Evolutionary conservation across 2,888 invertebrate genomes (phyloP), one percentile per base, ranked within the genome.

Genomic region (Synanthedon vespiformis): DNA sequence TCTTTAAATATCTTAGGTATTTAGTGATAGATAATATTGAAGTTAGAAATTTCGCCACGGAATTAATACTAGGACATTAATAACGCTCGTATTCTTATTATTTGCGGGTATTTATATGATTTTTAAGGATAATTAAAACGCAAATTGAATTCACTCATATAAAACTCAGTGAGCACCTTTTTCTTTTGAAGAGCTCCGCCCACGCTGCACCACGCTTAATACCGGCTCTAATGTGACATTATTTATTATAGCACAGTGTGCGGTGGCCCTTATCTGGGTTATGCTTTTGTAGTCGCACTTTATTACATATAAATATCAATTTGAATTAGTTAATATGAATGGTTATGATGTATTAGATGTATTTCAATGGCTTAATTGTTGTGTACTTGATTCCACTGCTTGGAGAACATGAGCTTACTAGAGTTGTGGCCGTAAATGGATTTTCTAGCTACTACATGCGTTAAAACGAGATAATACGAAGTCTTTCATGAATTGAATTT

Each of bases 221-320:
- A 61, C 74, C 59, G 62, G 59, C 70, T 75, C 76, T 80, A 80
- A 81, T 77, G 74, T 75, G 80, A 78, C 74, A 63, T 81, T 78
- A 81, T 82, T 82, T 81, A 82, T 80, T 68, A 68, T 68, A 56
- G 63, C 68, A 57, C 68, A 70, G 75, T 77, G 72, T 70, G 65
- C 65, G 66, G 61, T 58, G 68, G 64, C 69, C 77, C 77, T 80
- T 78, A 78, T 73, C 77, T 70, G 71, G 70, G 66, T 61, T 68
- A 65, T 66, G 64, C 72, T 67, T 52, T 77, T 78, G 75, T 77
- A 70, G 67, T 62, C 64, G 57, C 61, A 56, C 63, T 67, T 62
- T 61, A 65, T 60, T 63, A 67, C 68, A 60, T 63, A 76, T 74
- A 74, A 73, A 75, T 74, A 76, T 71, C 64, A 62, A 59, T 61